phyloP scores from a whole-genome alignment of 2,113 vertebrate genomes.

The Poecilia latipinna region DNA sequence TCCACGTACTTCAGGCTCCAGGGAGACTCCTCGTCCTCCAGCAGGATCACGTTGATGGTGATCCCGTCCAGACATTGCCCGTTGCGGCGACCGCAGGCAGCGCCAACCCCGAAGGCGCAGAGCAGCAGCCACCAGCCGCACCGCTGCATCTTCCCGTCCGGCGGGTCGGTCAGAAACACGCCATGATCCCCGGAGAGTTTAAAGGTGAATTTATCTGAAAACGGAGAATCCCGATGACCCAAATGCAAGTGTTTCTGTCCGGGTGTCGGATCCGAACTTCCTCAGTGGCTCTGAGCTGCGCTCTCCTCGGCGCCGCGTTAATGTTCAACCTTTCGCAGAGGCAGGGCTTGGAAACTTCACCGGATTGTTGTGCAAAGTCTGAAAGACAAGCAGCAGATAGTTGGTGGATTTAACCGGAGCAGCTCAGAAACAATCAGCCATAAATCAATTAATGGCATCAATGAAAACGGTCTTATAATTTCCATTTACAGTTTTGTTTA shows the following conservation, averaged over 20 bases:
- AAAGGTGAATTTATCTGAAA: background rate
- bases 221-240: background rate
- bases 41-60: slow-evolving; percentile 87
- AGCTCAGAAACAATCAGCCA: too few relatives aligned
- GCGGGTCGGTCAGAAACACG: background rate
- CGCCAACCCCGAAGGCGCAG: slow-evolving; percentile 33
- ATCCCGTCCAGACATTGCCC: slow-evolving; percentile 45
- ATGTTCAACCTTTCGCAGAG: slow-evolving; percentile 72
- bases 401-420: background rate
- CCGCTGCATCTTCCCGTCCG: slow-evolving; percentile 37
- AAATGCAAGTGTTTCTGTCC: slow-evolving; percentile 1
- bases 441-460: too few relatives aligned
- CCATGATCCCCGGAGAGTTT: too few relatives aligned
- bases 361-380: slow-evolving; percentile 14
- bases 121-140: slow-evolving; percentile 37
- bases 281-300: slow-evolving; percentile 20
- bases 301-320: slow-evolving; percentile 59
- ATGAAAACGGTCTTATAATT: too few relatives aligned
- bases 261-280: slow-evolving; percentile 12
- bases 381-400: slow-evolving; percentile 23
- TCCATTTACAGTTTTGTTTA: too few relatives aligned
- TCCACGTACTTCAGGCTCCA: slow-evolving; percentile 74
- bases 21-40: slow-evolving; percentile 83
- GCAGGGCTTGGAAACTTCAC: slow-evolving; percentile 40
- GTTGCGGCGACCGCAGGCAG: background rate